Evolutionary conservation across 2,888 invertebrate species (phyloP).

Genomic region (Galeruca laticollis): DNA sequence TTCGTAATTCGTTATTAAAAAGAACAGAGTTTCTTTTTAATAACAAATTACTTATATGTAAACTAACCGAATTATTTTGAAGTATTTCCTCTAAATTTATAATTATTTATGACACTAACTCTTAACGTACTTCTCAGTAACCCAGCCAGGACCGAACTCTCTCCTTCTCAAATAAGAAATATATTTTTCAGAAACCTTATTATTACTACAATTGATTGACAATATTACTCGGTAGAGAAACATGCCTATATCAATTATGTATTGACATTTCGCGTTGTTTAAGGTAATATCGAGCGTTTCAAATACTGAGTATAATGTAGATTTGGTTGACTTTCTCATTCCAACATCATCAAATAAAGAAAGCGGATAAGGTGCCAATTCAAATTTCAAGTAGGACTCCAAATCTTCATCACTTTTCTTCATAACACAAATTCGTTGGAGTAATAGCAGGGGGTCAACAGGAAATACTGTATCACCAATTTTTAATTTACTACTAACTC

Average conservation of each 20-base stretch:
- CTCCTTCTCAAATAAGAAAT: background rate
- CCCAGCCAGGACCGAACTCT: background rate
- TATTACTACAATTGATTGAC: background rate
- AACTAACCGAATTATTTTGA: too few species aligned
- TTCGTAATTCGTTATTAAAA: too few species aligned
- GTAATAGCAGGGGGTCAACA: background rate
- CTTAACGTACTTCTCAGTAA: too few species aligned
- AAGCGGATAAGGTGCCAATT: too few species aligned
- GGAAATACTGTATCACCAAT: background rate
- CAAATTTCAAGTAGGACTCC: too few species aligned
- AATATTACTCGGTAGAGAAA: background rate
- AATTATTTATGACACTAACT: too few species aligned
- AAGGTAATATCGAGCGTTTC: background rate
- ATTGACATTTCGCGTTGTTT: background rate
- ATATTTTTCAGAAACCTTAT: background rate
- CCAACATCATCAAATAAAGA: background rate
- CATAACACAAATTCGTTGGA: background rate
- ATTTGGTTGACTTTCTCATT: background rate
- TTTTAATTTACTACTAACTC: constrained; percentile 2
- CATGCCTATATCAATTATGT: background rate
- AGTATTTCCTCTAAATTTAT: too few species aligned
- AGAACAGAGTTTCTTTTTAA: too few species aligned
- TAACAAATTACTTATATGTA: too few species aligned
- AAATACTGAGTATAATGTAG: background rate
- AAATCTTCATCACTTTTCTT: background rate